Conservation (phyloP, 2,888 invertebrate genomes). For the Dicycla oo region DNA sequence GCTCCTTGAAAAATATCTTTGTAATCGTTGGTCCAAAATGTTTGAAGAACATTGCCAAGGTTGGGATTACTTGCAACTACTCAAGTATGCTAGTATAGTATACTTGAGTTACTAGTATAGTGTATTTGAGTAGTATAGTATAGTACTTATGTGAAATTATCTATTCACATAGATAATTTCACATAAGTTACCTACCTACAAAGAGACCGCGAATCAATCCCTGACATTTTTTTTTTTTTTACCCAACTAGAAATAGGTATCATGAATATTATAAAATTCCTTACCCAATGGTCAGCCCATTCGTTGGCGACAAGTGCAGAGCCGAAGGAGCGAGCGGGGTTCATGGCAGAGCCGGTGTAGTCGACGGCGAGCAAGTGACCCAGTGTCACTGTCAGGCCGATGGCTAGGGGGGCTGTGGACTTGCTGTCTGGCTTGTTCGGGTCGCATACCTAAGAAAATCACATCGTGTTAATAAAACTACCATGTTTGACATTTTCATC, state of each 20-base stretch:
- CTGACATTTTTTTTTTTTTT: no score
- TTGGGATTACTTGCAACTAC: no score
- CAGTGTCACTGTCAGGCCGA: slow-evolving; percentile 96
- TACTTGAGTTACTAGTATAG: no score
- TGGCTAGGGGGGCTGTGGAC: slow-evolving; percentile 95
- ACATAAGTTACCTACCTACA: no score
- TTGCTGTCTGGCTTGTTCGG: slow-evolving; percentile 94
- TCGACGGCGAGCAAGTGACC: slow-evolving; percentile 96
- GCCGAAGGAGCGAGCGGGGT: slow-evolving; percentile 97
- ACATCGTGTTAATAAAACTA: background rate
- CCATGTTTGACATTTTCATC: background rate
- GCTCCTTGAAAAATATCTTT: no score
- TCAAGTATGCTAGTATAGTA: no score
- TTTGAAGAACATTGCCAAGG: no score
- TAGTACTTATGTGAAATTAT: no score
- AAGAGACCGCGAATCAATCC: no score
- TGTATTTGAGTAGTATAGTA: no score
- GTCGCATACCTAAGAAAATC: slow-evolving; percentile 90
- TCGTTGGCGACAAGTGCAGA: slow-evolving; percentile 94
- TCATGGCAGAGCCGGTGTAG: slow-evolving; percentile 97
- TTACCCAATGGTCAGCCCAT: slow-evolving; percentile 96
- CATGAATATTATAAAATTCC: slow-evolving; percentile 50
- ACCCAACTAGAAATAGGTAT: background rate
- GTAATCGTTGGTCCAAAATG: no score
- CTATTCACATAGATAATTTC: no score